phyloP scores from a whole-genome alignment of 1,140 invertebrate genomes.

The Ganaspis sp. region DNA sequence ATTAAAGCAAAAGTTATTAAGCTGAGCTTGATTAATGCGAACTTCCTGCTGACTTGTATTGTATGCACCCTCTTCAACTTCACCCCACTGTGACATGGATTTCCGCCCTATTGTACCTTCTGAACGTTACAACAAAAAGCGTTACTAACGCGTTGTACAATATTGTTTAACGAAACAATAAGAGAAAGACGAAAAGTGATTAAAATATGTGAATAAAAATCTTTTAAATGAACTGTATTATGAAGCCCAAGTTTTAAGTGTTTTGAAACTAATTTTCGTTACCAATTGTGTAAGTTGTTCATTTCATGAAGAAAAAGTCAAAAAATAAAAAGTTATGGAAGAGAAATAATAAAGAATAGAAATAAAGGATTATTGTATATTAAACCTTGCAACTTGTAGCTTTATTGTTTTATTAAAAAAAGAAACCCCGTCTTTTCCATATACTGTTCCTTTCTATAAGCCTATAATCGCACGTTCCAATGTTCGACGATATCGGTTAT shows the following conservation, averaged over 20 bases:
- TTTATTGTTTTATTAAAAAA: no score
- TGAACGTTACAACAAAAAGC: constrained; percentile 9
- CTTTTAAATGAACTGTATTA: constrained; percentile 54
- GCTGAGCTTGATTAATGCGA: constrained; percentile 14
- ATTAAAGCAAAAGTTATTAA: constrained; percentile 6
- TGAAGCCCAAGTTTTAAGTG: not conserved
- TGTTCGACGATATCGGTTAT: no score
- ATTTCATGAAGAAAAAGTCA: no score
- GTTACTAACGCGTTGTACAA: constrained; percentile 42
- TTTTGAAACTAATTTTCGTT: constrained; percentile 23
- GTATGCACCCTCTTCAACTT: constrained; percentile 30
- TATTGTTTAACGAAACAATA: constrained; percentile 58
- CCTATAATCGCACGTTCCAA: no score
- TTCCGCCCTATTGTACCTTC: constrained; percentile 19
- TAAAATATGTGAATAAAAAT: constrained; percentile 58
- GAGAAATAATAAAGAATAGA: no score
- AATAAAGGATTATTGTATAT: no score
- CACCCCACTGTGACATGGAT: constrained; percentile 24
- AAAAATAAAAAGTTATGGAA: no score
- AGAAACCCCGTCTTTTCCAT: no score
- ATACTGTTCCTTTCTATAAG: no score
- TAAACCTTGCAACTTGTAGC: no score
- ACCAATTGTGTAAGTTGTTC: no score
- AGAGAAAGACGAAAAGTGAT: constrained; percentile 63
- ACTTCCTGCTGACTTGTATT: constrained; percentile 19